phyloP scores from a whole-genome alignment of 2,888 invertebrate genomes.

The Athrips mouffetella region DNA sequence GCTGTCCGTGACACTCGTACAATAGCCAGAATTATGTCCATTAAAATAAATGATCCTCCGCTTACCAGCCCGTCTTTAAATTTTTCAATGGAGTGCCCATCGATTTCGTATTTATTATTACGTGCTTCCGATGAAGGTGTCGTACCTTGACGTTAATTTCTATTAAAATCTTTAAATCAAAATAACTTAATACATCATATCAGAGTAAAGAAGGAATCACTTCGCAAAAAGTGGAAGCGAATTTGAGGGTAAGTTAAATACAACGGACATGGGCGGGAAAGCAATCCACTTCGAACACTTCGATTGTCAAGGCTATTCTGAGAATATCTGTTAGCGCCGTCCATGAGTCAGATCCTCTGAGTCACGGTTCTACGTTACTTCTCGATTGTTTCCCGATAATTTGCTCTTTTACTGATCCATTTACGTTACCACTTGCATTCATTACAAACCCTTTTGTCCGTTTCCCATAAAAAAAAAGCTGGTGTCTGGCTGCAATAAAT shows the following conservation, averaged over 20 bases:
- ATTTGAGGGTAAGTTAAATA: conserved; percentile 13
- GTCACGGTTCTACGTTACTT: conserved; percentile 50
- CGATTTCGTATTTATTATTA: background rate
- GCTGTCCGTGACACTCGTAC: conserved; percentile 48
- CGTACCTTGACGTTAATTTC: too few relatives aligned
- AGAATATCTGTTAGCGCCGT: conserved; percentile 65
- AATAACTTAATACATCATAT: too few relatives aligned
- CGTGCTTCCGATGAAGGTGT: background rate
- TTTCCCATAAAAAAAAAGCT: background rate
- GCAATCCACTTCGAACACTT: conserved; percentile 31
- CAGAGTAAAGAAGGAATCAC: background rate
- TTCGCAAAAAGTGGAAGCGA: conserved; percentile 7
- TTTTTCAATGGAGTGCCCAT: conserved; percentile 32
- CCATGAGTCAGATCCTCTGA: conserved; percentile 63
- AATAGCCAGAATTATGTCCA: conserved; percentile 49
- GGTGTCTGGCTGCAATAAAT: background rate
- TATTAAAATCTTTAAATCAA: too few relatives aligned
- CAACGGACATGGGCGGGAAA: conserved; percentile 24
- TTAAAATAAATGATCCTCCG: conserved; percentile 46
- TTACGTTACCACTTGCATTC: conserved; percentile 33
- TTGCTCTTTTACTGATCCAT: conserved; percentile 48
- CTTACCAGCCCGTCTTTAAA: conserved; percentile 40
- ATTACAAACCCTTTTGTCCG: conserved; percentile 30
- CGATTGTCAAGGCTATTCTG: conserved; percentile 67
- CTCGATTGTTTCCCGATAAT: conserved; percentile 60